Evolutionary conservation across 2,888 invertebrate genomes (phyloP).

Genomic region (Leucophenga montana): DNA sequence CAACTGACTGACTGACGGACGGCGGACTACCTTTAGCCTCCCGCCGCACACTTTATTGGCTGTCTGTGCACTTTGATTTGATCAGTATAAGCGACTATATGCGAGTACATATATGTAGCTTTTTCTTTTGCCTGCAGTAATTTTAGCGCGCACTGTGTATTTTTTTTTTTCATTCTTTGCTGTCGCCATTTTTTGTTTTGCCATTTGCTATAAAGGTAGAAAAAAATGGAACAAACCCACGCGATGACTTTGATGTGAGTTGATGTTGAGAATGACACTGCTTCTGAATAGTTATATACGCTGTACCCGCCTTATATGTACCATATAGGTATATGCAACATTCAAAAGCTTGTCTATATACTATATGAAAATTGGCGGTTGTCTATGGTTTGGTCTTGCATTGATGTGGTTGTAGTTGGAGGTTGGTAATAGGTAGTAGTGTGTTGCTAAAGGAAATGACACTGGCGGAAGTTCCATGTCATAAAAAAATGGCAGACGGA

Average conservation of each 20-base stretch:
- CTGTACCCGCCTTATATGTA: too few relatives aligned
- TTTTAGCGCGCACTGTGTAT: slow-evolving; percentile 1
- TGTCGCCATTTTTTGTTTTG: background rate
- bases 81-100: background rate
- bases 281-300: too few relatives aligned
- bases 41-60: background rate
- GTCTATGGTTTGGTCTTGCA: slow-evolving; percentile 17
- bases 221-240: background rate
- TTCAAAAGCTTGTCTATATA: slow-evolving; percentile 45
- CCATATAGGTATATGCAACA: too few relatives aligned
- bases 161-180: background rate
- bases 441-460: slow-evolving; percentile 16
- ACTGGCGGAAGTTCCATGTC: slow-evolving; percentile 11
- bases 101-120: background rate
- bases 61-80: slow-evolving; percentile 16
- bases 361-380: slow-evolving; percentile 56
- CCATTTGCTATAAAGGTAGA: background rate
- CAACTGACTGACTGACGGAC: too few relatives aligned
- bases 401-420: too few relatives aligned
- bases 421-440: too few relatives aligned
- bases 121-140: slow-evolving; percentile 4
- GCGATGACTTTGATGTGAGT: slow-evolving; percentile 24
- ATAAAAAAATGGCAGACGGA: slow-evolving; percentile 9
- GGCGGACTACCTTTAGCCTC: background rate
- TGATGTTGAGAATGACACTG: slow-evolving; percentile 47